These are phyloP conservation scores for Lasaia peninsularis DNA, from an alignment of 1,140 invertebrate genomes.

Conservation along the genomic window DNA sequence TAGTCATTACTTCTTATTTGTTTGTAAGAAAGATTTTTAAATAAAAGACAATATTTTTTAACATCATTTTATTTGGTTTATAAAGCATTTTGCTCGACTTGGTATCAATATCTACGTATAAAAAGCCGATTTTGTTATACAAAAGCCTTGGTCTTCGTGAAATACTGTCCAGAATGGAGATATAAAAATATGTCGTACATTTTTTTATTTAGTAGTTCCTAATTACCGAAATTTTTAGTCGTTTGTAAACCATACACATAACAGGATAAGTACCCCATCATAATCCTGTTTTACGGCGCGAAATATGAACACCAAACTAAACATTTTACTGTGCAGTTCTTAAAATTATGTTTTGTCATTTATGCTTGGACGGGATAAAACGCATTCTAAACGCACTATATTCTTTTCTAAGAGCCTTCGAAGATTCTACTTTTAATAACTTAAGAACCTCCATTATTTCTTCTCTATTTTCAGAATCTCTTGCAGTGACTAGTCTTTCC, in stretches of 20 bases:
- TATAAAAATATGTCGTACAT: too few species aligned
- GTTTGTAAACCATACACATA: not conserved
- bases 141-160: too few species aligned
- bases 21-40: too few species aligned
- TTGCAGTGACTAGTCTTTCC: constrained; percentile 53
- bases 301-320: constrained; percentile 35
- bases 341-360: constrained; percentile 25
- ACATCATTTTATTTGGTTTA: too few species aligned
- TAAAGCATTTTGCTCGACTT: too few species aligned
- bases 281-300: constrained; percentile 27
- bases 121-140: too few species aligned
- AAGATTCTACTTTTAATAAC: constrained; percentile 55
- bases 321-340: constrained; percentile 27
- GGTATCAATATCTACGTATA: too few species aligned
- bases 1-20: too few species aligned
- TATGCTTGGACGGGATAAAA: constrained; percentile 46
- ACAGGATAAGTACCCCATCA: not conserved
- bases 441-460: constrained; percentile 56
- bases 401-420: constrained; percentile 59
- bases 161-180: too few species aligned
- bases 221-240: not conserved
- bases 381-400: constrained; percentile 59
- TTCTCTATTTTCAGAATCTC: constrained; percentile 54
- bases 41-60: too few species aligned
- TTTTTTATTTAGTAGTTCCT: not conserved